Percentiles rank a stretch among this genome's conserved stretches.
Evolutionary conservation across 2,888 invertebrate genomes (phyloP).

Genomic region (Actias luna): DNA sequence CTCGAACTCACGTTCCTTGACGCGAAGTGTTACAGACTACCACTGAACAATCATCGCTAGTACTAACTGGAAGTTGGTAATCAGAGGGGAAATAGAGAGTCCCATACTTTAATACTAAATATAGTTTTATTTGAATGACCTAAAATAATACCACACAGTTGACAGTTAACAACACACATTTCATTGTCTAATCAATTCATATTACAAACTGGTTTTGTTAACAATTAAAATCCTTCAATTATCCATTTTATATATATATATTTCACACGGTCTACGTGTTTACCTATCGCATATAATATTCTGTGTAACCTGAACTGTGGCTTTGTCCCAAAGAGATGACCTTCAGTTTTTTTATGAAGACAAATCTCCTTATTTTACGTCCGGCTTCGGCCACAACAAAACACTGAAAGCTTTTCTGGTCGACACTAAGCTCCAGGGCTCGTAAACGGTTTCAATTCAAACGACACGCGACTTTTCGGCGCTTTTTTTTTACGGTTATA

Average conservation of each 20-base stretch:
- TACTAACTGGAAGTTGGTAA: too few relatives aligned
- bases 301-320: neutral
- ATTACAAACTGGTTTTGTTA: too few relatives aligned
- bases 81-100: too few relatives aligned
- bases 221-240: too few relatives aligned
- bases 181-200: too few relatives aligned
- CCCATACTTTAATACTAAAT: too few relatives aligned
- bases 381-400: constrained; percentile 6
- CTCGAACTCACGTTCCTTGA: too few relatives aligned
- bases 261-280: neutral
- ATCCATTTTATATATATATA: neutral
- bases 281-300: neutral
- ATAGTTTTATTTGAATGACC: too few relatives aligned
- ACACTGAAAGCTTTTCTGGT: constrained; percentile 3
- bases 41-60: too few relatives aligned
- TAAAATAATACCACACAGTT: too few relatives aligned
- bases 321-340: neutral
- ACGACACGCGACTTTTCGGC: constrained; percentile 8
- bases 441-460: constrained; percentile 12
- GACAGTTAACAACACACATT: too few relatives aligned
- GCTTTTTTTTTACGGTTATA: constrained; percentile 11
- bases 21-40: too few relatives aligned
- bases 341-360: constrained; percentile 11
- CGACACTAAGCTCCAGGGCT: constrained; percentile 9
- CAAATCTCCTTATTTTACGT: constrained; percentile 9